These are phyloP conservation scores for Megaleporinus macrocephalus DNA, from an alignment of 2,113 vertebrate species.

Conservation along the genomic window DNA sequence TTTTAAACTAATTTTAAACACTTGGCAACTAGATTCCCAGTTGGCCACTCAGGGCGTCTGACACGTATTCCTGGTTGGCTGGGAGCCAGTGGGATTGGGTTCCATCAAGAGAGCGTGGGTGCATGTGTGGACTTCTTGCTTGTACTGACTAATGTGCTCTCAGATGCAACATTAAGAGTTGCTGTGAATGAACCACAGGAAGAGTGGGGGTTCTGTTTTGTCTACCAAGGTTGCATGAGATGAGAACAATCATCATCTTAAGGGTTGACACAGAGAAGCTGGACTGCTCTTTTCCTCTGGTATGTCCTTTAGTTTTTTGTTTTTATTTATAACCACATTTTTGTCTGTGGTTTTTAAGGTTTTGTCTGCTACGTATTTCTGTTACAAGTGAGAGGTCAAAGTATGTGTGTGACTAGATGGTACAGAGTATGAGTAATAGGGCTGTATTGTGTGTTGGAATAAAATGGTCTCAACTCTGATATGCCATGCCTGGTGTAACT, in stretches of 20 bases:
- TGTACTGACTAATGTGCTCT: neutral
- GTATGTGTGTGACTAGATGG: neutral
- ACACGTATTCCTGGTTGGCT: constrained; percentile 25
- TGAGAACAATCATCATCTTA: neutral
- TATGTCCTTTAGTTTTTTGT: constrained; percentile 4
- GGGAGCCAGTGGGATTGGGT: constrained; percentile 42
- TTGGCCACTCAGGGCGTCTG: constrained; percentile 32
- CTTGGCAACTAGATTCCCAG: neutral
- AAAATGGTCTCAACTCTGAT: too few species aligned
- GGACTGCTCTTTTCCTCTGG: constrained; percentile 10
- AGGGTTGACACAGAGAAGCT: neutral
- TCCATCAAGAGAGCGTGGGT: constrained; percentile 19
- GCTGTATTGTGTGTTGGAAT: too few species aligned
- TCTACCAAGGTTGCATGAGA: neutral
- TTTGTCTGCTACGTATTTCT: neutral
- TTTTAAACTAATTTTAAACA: neutral
- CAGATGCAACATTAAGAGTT: neutral
- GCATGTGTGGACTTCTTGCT: neutral
- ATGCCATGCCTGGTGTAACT: too few species aligned
- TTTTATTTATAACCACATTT: neutral
- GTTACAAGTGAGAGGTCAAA: neutral
- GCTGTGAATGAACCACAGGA: constrained; percentile 11
- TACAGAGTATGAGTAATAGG: too few species aligned
- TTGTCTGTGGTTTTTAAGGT: neutral
- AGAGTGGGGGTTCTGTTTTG: neutral